phyloP scores from a whole-genome alignment of 2,797 vertebrate genomes.

The Toxotes lorentzi region DNA sequence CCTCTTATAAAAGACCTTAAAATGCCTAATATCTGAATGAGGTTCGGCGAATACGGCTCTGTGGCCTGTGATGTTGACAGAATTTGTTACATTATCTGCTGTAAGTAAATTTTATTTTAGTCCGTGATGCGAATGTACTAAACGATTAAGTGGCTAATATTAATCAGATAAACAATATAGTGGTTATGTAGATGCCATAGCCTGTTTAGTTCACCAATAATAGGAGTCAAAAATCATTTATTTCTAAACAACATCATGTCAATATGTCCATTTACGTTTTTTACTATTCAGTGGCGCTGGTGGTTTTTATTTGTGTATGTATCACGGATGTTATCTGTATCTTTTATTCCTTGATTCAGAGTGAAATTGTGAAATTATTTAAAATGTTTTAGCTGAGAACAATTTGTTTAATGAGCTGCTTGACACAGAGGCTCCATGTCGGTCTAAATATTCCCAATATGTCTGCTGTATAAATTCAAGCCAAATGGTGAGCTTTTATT shows the following conservation, averaged over 20 bases:
- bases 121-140: background rate
- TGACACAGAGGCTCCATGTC: too few relatives aligned
- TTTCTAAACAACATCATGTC: background rate
- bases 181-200: too few relatives aligned
- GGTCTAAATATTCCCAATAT: too few relatives aligned
- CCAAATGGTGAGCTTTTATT: background rate
- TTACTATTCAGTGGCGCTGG: background rate
- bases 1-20: background rate
- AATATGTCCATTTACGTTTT: background rate
- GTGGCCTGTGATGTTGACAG: background rate
- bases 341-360: too few relatives aligned
- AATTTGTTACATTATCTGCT: background rate
- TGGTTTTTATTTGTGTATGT: background rate
- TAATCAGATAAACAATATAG: background rate
- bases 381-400: background rate
- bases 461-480: rapidly evolving
- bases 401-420: background rate
- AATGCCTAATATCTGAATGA: background rate
- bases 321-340: background rate
- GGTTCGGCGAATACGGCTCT: background rate
- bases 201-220: background rate
- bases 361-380: background rate
- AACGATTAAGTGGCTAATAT: background rate
- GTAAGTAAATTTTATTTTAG: background rate
- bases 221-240: background rate